Conservation (phyloP, 2,113 vertebrate species). For the Castor canadensis region DNA sequence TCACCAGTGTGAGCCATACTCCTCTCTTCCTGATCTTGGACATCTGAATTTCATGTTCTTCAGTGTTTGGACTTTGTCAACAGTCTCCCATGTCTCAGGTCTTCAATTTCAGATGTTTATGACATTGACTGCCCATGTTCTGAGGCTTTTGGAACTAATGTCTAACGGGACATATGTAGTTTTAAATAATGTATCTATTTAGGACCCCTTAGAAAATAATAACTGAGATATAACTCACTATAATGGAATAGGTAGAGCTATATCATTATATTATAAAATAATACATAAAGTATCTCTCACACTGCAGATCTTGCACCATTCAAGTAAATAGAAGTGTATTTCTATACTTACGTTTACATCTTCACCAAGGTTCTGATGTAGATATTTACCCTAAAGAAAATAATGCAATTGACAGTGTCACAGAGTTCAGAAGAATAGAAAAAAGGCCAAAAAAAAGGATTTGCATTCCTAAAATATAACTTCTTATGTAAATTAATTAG, state of each 20-base stretch:
- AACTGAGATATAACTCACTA: background rate
- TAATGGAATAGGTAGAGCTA: background rate
- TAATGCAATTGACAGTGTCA: background rate
- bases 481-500: background rate
- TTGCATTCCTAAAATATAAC: too few species aligned
- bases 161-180: background rate
- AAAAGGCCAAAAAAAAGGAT: background rate
- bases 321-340: background rate
- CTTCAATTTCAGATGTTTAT: background rate
- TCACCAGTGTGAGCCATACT: background rate
- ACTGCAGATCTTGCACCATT: background rate
- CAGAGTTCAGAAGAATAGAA: background rate
- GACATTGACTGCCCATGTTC: background rate
- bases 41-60: background rate
- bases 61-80: background rate
- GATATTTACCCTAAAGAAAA: background rate
- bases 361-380: too few species aligned
- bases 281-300: background rate
- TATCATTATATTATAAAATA: background rate
- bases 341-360: background rate
- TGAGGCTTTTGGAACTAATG: background rate
- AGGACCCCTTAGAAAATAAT: background rate
- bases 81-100: too few species aligned
- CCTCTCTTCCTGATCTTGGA: background rate
- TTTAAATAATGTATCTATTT: background rate